Evolutionary conservation across 2,888 invertebrate genomes (phyloP), one percentile per base, ranked within the genome.

Genomic region (Caenorhabditis wallacei): DNA sequence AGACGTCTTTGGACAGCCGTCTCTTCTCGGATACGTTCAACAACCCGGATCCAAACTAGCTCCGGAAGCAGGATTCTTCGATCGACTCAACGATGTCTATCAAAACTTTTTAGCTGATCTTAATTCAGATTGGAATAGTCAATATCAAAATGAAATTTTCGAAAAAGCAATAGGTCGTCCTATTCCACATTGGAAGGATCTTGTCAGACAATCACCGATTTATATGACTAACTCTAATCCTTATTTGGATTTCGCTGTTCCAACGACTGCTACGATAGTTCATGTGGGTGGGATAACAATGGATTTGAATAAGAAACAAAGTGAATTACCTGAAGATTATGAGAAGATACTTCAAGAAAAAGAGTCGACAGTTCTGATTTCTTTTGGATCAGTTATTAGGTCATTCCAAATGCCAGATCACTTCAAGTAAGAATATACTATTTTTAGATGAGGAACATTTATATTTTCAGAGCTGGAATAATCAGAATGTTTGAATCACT

Each of bases 301-400:
- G 40, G 63, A 66, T 24, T 11, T 68, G 61, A 46, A 76, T 16
- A 59, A 76, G 68, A 68, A 59, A 30, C 43, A 59, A 1, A 40
- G 35, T 20, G 10, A 46, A 10, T n/a, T 78, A 2, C 69, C 76
- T 11, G 69, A 64, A 26, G 82, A 82, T 24, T 82, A 78, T 26
- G 40, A 64, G 7, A 35, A 20, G 18, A 82, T 82, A 18, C 43
- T 82, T 10, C 13, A 48, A 2, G 71, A 71, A 30, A 18, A 72
- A 56, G 56, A 59, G 7, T 54, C 72, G 2, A 82, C 82, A 30
- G 78, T 82, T 0, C 30, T 82, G 4, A 78, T 82, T 18, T 82
- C 82, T 3, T 82, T 82, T 54, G 82, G 82, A 54, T 76, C 82
- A 0, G 68, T 76, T 1, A 61, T 76, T 51, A 10, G 76, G 30